Evolutionary conservation across 2,113 vertebrate species (phyloP), one percentile per base, ranked within the genome.

Genomic region (Menura novaehollandiae): DNA sequence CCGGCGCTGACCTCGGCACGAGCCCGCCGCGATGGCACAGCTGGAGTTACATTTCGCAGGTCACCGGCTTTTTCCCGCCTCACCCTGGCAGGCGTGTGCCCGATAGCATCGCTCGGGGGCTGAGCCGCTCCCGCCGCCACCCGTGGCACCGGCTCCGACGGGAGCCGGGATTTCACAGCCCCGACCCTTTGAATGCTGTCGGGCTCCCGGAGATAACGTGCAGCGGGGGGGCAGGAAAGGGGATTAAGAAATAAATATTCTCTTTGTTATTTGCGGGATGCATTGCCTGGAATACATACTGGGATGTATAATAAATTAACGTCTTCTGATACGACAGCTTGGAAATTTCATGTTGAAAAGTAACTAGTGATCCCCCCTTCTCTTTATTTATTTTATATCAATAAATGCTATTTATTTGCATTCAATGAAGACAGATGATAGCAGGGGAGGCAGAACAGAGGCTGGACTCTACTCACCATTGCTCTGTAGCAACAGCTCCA

Each of bases 1-100:
- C 69, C 60, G 58, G 89, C 16, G 19, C 63, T 96, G 96, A 96
- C 95, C 97, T 96, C 91, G 59, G 76, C 47, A 67, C 35, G 59
- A 14, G 82, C 89, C 64, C 66, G 75, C 85, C 32, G 8, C 52
- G 18, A 7, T 88, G 77, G 18, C 97, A 43, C 91, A 80, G 94
- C 94, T 87, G 92, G 85, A 33, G 88, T 85, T 32, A 76, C 95
- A 91, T 94, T 79, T 89, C 94, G 87, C 87, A 78, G 90, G 86
- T 91, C 95, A 79, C 74, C 62, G 12, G 91, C 75, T 64, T 89
- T 92, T 89, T 93, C 66, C 7, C 18, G 83, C 90, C 21, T 93
- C 93, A 52, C 91, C 83, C 95, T 68, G 75, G 88, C 93, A 66
- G 93, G 88, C 90, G 47, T 39, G 75, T 15, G 83, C 78, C 67